Evolutionary conservation across 2,113 vertebrate species (phyloP).

Genomic region (Perca flavescens): DNA sequence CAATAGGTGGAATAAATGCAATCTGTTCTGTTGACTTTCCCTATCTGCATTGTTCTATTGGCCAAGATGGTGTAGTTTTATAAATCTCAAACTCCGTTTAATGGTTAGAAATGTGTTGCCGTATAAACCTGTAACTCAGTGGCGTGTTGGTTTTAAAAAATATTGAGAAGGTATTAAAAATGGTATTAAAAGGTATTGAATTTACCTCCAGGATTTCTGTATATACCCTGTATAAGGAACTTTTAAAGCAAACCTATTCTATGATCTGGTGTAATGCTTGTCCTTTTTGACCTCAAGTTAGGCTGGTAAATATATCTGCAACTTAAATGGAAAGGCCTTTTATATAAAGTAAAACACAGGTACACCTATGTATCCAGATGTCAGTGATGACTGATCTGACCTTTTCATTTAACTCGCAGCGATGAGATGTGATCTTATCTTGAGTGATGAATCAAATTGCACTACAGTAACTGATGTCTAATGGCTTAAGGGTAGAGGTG

Average conservation of each 20-base stretch:
- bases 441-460: constrained; percentile 17
- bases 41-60: too few relatives aligned
- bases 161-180: too few relatives aligned
- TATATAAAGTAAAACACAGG: neutral
- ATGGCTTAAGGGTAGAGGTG: constrained; percentile 15
- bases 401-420: constrained; percentile 29
- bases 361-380: neutral
- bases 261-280: neutral
- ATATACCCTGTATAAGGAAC: too few relatives aligned
- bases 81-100: too few relatives aligned
- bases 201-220: too few relatives aligned
- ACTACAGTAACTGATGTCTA: constrained; percentile 3
- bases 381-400: constrained; percentile 5
- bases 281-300: neutral
- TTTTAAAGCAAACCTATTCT: neutral
- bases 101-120: too few relatives aligned
- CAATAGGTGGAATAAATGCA: too few relatives aligned
- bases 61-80: too few relatives aligned
- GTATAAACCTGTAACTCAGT: too few relatives aligned
- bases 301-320: neutral
- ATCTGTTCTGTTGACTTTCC: too few relatives aligned
- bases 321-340: neutral
- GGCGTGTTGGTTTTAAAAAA: too few relatives aligned
- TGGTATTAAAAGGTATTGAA: too few relatives aligned
- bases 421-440: neutral